Conservation (phyloP, 2,113 vertebrate species). For the Phrynocephalus versicolor region DNA sequence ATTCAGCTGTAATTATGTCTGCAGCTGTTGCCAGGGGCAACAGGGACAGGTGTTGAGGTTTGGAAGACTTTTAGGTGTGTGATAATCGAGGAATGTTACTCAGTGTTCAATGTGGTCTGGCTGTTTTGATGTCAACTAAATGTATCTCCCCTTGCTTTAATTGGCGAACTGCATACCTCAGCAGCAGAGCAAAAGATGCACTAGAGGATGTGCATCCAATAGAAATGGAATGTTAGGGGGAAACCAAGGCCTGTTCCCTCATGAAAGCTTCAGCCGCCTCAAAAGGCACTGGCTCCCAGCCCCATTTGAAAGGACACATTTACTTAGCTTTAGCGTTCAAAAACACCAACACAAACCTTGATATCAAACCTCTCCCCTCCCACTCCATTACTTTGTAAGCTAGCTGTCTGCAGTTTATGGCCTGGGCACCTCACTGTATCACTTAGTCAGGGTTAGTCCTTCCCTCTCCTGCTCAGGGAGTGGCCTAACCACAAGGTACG, state of each 20-base stretch:
- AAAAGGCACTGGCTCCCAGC: slow-evolving; percentile 22
- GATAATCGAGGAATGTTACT: slow-evolving; percentile 11
- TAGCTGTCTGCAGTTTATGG: neutral
- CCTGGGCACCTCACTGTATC: no score
- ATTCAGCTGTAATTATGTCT: slow-evolving; percentile 21
- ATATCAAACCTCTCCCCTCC: neutral
- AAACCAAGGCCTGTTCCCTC: neutral
- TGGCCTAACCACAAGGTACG: neutral
- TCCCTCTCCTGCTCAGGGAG: no score
- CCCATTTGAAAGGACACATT: slow-evolving; percentile 37
- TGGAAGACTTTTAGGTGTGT: neutral
- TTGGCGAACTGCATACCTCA: neutral
- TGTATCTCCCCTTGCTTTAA: fast-evolving
- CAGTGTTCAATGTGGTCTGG: fast-evolving
- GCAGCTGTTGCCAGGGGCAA: slow-evolving; percentile 56
- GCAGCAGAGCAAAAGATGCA: neutral
- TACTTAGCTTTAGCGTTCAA: neutral
- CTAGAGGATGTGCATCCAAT: neutral
- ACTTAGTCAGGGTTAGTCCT: no score
- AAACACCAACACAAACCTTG: neutral
- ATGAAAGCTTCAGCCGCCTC: neutral
- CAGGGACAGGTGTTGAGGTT: neutral
- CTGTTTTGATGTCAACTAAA: neutral
- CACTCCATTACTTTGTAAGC: neutral
- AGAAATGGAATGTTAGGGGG: fast-evolving